phyloP scores from a whole-genome alignment of 2,113 vertebrate genomes.

The Micronisus gabar region DNA sequence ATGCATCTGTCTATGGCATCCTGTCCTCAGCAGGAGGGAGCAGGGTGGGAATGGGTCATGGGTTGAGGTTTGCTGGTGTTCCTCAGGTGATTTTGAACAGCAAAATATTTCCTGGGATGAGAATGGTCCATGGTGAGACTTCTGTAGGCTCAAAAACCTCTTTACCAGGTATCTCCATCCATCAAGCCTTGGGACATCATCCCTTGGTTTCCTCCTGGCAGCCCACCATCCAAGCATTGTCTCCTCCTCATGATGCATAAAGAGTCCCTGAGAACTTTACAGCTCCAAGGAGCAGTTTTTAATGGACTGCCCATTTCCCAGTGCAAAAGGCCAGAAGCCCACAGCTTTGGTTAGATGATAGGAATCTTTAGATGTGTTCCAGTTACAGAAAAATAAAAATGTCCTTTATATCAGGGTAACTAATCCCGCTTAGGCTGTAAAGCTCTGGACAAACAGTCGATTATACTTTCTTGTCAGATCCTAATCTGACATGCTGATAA shows the following conservation, averaged over 20 bases:
- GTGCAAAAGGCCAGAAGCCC: not conserved
- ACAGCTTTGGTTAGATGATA: not conserved
- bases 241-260: not conserved
- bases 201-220: not conserved
- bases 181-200: not conserved
- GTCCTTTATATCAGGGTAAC: slow-evolving; percentile 55
- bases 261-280: not conserved
- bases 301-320: not conserved
- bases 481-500: slow-evolving; percentile 70
- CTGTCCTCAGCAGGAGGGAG: not conserved
- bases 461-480: slow-evolving; percentile 63
- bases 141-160: not conserved
- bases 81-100: not conserved
- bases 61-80: not conserved
- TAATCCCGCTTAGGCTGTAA: slow-evolving; percentile 65
- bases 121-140: accelerated
- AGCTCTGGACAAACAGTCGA: slow-evolving; percentile 19
- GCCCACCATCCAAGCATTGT: not conserved
- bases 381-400: slow-evolving; percentile 57
- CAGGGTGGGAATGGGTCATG: accelerated
- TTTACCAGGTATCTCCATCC: not conserved
- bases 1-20: not conserved
- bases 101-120: not conserved
- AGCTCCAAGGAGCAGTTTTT: not conserved
- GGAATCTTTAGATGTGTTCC: slow-evolving; percentile 3